Base-by-base conservation (phyloP, 2,113 vertebrate species). In the Morone saxatilis region DNA sequence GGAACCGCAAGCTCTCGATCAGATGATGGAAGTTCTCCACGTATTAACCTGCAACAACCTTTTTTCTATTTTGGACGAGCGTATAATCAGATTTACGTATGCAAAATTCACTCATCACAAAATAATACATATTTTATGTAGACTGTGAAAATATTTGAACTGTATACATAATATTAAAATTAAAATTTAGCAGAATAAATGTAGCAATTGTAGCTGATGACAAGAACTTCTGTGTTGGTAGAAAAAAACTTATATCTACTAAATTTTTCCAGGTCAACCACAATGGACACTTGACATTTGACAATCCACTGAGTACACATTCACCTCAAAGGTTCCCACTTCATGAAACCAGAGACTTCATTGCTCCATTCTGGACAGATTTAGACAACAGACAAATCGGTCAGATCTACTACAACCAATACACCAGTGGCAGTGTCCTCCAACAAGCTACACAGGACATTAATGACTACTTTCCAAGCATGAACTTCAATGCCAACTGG, bases 201-300 rank as follows among this genome's bases (percentile, higher is more conserved):
- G 31, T 31, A 31, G 31, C 2, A 31, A 31, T 31, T 31, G 31
- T 31, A 31, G 31, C 31, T 31, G 31, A 31, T 31, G 31, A 31
- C 31, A 31, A 31, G 31, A 31, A 31, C 31, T 4, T 31, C 31
- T 31, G 31, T 31, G 31, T 31, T 31, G 31, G 31, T 31, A 31
- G 31, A 31, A 31, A 41, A 41, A 41, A 41, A 7, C 6, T 41
- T 41, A 41, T 41, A 41, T 6, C 41, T 47, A 47, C 45, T 43
- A 31, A 4, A 31, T 45, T 7, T 62, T 78, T 83, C 0, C 41
- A 95, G 94, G 91, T 96, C 1, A 94, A 94, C 84, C 76, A 94
- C 72, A 95, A 95, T 0, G 95, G 95, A 0, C 78, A 95, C 14
- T 25, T 96, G 54, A 95, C 94, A 2, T 96, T 95, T 0, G 2